Percentiles rank a stretch among this genome's conserved stretches.
These are phyloP conservation scores for Monodelphis domestica DNA, from an alignment of 2,797 vertebrate genomes.

Conservation along the genomic window DNA sequence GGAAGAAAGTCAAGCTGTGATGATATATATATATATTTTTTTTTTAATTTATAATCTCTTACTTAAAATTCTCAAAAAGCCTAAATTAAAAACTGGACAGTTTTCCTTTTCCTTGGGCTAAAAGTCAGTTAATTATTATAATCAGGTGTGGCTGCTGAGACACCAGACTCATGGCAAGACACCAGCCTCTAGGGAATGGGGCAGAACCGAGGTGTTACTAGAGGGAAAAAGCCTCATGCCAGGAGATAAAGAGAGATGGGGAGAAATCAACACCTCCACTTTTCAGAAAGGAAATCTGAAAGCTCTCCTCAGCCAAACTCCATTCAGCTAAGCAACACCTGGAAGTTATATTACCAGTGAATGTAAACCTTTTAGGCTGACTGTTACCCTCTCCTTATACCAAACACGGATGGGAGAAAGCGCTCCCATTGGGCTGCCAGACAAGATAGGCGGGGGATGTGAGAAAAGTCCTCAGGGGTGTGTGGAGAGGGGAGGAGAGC, in stretches of 20 bases:
- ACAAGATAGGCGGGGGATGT: no score
- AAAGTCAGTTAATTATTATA: not conserved
- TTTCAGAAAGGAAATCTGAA: not conserved
- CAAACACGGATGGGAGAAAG: no score
- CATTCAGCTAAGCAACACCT: not conserved
- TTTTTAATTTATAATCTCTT: not conserved
- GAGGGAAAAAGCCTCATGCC: not conserved
- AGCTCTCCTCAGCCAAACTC: not conserved
- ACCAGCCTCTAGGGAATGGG: not conserved
- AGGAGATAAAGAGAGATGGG: not conserved
- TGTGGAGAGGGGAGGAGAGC: no score
- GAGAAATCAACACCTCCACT: not conserved
- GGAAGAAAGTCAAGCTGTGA: not conserved
- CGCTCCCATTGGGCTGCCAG: no score
- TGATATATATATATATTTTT: no score
- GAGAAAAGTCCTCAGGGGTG: no score
- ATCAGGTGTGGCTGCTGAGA: not conserved
- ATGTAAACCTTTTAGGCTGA: no score
- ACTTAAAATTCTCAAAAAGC: not conserved
- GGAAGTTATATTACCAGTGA: no score
- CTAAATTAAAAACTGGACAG: not conserved
- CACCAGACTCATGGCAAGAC: not conserved
- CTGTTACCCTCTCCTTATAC: no score
- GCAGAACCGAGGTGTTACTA: not conserved
- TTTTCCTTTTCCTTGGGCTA: not conserved